Base-by-base conservation (phyloP, 1,140 invertebrate species). In the Caenorhabditis tropicalis region DNA sequence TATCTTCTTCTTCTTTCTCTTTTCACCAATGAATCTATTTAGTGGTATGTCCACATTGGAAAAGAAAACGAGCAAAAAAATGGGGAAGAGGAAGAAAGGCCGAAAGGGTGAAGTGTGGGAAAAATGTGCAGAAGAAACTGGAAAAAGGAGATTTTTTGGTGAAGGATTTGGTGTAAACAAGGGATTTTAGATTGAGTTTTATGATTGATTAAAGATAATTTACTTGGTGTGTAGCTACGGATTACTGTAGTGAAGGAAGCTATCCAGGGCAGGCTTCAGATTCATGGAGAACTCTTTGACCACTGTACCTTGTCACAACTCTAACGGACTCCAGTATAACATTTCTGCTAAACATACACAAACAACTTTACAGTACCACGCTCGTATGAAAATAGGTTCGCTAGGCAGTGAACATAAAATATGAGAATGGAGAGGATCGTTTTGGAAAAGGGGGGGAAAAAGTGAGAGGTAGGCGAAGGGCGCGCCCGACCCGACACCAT, bases 401-500 rank as follows among this genome's bases (percentile, higher is more conserved):
- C 39, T 6, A 43, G 39, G 5, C 39, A 12, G 39, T 43, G 39
- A 43, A 5, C 39, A 43, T 43, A 43, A 56, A 56, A 56, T 56
- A 56, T 56, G 53, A 56, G 9, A 56, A 56, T 56, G 29, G 7
- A 56, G 21, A 19, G n/a, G n/a, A n/a, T 27, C 9, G 12, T 43
- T 43, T 51, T 51, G 48, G n/a, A 51, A 51, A 56, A 12, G 19
- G 24, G 9, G 53, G 29, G 10, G 10, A n/a, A 10, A 74, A 24
- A 46, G 21, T n/a, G 65, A n/a, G 65, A 24, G 36, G 10, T 4
- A 24, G n/a, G 19, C 7, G 65, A n/a, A 31, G 65, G 65, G 29
- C 33, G 65, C 65, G 65, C 65, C 65, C 65, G 65, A 43, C 65
- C 65, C 65, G 65, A 74, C 65, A 74, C 65, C 65, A 74, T 74